Conservation (phyloP, 2,113 vertebrate species). For the Neotoma lepida region DNA sequence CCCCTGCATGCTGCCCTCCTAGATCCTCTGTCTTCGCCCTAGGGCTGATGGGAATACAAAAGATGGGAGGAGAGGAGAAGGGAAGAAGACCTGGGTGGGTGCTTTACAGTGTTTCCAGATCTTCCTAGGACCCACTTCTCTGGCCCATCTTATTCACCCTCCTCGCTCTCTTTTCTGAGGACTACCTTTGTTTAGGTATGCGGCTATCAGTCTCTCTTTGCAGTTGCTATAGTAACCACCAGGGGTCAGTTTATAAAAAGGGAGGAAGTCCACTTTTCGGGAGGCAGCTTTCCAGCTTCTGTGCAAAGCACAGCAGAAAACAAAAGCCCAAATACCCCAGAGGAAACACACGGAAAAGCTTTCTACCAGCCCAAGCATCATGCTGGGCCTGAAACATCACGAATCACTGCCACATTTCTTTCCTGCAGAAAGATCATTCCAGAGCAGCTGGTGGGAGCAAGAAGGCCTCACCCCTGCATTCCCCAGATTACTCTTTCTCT, state of each 20-base stretch:
- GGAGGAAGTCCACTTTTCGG: conserved; percentile 84
- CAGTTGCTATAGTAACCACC: conserved; percentile 84
- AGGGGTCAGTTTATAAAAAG: conserved; percentile 85
- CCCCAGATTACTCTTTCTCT: neutral
- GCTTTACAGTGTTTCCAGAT: conserved; percentile 62
- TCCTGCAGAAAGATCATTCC: conserved; percentile 9
- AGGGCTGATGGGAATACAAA: neutral
- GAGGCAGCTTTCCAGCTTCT: conserved; percentile 81
- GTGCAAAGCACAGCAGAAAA: conserved; percentile 79
- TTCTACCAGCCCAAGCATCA: conserved; percentile 74
- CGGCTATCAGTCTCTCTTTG: conserved; percentile 54
- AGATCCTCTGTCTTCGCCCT: neutral
- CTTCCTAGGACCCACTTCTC: conserved; percentile 57
- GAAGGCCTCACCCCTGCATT: neutral
- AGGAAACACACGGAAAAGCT: conserved; percentile 83
- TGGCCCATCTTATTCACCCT: conserved; percentile 51
- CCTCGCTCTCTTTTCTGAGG: neutral
- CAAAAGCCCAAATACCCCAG: conserved; percentile 79
- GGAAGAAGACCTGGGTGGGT: neutral
- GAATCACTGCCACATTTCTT: neutral
- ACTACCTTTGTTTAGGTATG: conserved; percentile 79
- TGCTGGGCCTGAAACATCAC: conserved; percentile 29
- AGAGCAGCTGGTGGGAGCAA: neutral
- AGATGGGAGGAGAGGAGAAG: neutral
- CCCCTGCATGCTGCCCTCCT: conserved; percentile 15